Base-by-base conservation (phyloP, 2,888 invertebrate genomes). In the Andrena minutula region DNA sequence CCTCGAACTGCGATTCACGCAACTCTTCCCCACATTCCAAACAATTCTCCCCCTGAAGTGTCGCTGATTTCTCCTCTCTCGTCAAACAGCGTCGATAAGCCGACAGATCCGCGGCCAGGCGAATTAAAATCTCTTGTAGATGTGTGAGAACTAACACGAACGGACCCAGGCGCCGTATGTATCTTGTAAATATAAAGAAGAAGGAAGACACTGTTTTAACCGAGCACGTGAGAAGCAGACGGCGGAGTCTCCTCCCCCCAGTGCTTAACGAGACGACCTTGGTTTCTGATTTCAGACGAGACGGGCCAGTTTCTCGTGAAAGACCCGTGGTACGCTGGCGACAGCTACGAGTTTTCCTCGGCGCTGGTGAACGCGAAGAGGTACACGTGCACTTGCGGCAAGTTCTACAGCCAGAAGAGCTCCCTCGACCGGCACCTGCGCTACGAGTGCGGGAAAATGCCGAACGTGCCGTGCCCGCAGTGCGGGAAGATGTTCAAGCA, bases 401-500 rank as follows among this genome's bases (percentile, higher is more conserved):
- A 91, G 72, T 81, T 79, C 35, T 94, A 94, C 88, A 92, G 87
- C 68, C 89, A 90, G 64, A 91, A 90, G 75, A 89, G 92, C 41
- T 93, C 93, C 8, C 84, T 94, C 49, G 90, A 92, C 81, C 91
- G 93, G 49, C 94, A 94, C 79, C 83, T 91, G 20, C 89, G 90
- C 30, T 92, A 91, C 87, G 93, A 94, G 83, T 94, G 94, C 83
- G 94, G 94, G 3, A 94, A 94, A 82, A 90, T 92, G 73, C 94
- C 94, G 32, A 91, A 91, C 75, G 92, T 94, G 75, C 91, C 91
- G 35, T 94, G 94, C 77, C 90, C 92, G 0, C 86, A 91, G 47
- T 94, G 94, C 85, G 86, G 85, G 2, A 91, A 92, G 79, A 85
- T 89, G 80, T 93, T 92, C 74, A 92, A 92, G 56, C 92, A 92